Conservation (phyloP, 2,797 vertebrate genomes). For the Catharus ustulatus region DNA sequence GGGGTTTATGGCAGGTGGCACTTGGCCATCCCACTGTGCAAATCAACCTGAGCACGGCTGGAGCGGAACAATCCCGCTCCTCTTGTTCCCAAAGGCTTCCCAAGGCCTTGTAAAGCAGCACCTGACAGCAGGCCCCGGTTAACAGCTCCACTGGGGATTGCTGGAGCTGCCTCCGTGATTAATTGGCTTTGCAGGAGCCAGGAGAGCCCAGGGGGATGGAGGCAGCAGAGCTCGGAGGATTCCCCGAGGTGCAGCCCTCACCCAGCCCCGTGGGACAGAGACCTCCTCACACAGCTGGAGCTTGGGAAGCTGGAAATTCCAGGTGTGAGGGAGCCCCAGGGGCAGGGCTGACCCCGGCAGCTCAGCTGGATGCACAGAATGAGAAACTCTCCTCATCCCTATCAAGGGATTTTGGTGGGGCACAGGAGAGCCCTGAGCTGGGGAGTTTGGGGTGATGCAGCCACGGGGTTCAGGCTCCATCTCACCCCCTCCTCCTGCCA, state of each 20-base stretch:
- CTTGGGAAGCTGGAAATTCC: background rate
- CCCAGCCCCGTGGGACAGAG: accelerated
- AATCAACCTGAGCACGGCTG: background rate
- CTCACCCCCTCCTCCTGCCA: background rate
- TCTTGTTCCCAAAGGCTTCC: background rate
- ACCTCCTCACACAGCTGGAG: accelerated
- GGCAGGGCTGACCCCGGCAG: background rate
- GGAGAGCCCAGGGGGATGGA: background rate
- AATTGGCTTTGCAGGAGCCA: background rate
- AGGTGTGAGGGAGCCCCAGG: background rate
- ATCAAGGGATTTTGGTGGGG: background rate
- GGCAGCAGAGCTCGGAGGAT: background rate
- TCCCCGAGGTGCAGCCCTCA: background rate
- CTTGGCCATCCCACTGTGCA: background rate
- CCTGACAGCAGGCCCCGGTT: background rate
- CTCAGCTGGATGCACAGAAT: background rate
- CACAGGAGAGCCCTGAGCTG: background rate
- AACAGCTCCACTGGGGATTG: background rate
- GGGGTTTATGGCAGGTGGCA: background rate
- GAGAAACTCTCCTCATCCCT: background rate
- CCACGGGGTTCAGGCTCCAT: background rate
- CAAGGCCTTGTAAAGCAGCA: background rate
- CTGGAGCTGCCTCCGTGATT: background rate
- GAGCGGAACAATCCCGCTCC: background rate
- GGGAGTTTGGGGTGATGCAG: accelerated